These are phyloP conservation scores for Cataglyphis albicans DNA, from an alignment of 2,888 invertebrate species.

Conservation along the genomic window DNA sequence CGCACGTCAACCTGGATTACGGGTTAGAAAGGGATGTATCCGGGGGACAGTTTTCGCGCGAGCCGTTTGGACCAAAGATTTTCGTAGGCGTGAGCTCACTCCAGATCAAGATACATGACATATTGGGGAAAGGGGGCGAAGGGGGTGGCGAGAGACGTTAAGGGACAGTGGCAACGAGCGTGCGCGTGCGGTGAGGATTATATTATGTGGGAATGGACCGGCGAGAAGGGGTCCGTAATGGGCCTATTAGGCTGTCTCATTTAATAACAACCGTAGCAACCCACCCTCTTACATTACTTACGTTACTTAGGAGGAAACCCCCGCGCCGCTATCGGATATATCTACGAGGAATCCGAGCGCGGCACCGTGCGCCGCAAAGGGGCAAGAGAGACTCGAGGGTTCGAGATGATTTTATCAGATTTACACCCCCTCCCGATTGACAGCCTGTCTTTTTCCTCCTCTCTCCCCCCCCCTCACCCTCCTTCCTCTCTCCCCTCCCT, in stretches of 20 bases:
- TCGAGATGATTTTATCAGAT: constrained; percentile 85
- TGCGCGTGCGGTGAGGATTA: constrained; percentile 83
- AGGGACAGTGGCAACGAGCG: constrained; percentile 62
- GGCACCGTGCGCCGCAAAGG: constrained; percentile 63
- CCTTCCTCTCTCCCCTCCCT: not conserved
- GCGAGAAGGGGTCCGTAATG: constrained; percentile 83
- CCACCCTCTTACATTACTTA: constrained; percentile 84
- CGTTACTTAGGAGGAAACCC: constrained; percentile 80
- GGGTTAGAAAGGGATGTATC: constrained; percentile 17
- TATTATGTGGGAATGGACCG: constrained; percentile 84
- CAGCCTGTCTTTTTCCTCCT: constrained; percentile 39
- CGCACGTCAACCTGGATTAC: constrained; percentile 40
- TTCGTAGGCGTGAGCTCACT: constrained; percentile 68
- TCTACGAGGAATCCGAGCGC: constrained; percentile 74
- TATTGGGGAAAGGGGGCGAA: not conserved
- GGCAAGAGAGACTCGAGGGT: constrained; percentile 73
- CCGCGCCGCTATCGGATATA: constrained; percentile 79
- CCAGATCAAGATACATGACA: constrained; percentile 75
- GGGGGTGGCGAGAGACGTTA: constrained; percentile 67
- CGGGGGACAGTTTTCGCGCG: constrained; percentile 42
- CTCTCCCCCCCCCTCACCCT: not conserved
- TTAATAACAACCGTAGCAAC: constrained; percentile 85
- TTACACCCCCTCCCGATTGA: constrained; percentile 79
- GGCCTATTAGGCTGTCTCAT: constrained; percentile 86
- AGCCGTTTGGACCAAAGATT: constrained; percentile 58